These are phyloP conservation scores for Lepidocyrtinus sp. DNA, from an alignment of 2,888 invertebrate species.

Conservation along the genomic window DNA sequence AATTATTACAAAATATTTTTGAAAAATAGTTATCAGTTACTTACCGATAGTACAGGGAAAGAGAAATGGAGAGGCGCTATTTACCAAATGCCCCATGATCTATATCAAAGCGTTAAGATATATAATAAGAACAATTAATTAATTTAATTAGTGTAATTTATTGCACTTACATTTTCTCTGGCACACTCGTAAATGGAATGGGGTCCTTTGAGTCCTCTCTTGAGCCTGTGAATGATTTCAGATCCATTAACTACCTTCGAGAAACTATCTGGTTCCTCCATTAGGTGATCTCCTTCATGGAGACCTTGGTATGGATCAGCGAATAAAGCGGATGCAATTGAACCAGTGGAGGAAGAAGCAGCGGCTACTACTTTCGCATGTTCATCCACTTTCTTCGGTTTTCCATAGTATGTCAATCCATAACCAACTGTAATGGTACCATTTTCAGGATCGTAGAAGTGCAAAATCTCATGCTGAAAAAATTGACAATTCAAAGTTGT, in stretches of 20 bases:
- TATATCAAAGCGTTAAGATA: slow-evolving; percentile 70
- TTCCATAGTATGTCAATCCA: slow-evolving; percentile 41
- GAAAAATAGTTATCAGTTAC: slow-evolving; percentile 93
- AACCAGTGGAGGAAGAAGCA: neutral
- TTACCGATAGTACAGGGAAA: slow-evolving; percentile 93
- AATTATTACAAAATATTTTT: slow-evolving; percentile 70
- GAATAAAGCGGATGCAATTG: slow-evolving; percentile 25
- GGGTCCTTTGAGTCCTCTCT: slow-evolving; percentile 64
- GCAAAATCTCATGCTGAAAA: slow-evolving; percentile 72
- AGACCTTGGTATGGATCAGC: slow-evolving; percentile 1
- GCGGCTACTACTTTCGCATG: slow-evolving; percentile 32
- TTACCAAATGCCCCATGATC: slow-evolving; percentile 78
- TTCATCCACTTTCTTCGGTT: slow-evolving; percentile 30
- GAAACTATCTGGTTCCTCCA: slow-evolving; percentile 16
- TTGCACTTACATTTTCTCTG: slow-evolving; percentile 51
- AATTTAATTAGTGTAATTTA: neutral
- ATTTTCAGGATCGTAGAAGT: slow-evolving; percentile 70
- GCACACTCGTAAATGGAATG: slow-evolving; percentile 71
- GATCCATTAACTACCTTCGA: slow-evolving; percentile 19
- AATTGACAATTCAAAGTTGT: too few species aligned
- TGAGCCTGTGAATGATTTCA: slow-evolving; percentile 28
- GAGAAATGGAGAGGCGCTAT: slow-evolving; percentile 84
- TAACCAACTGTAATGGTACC: slow-evolving; percentile 60
- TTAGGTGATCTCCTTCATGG: neutral
- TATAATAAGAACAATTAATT: slow-evolving; percentile 18